Base-by-base conservation (phyloP, 2,888 invertebrate species). In the Tigriopus californicus region DNA sequence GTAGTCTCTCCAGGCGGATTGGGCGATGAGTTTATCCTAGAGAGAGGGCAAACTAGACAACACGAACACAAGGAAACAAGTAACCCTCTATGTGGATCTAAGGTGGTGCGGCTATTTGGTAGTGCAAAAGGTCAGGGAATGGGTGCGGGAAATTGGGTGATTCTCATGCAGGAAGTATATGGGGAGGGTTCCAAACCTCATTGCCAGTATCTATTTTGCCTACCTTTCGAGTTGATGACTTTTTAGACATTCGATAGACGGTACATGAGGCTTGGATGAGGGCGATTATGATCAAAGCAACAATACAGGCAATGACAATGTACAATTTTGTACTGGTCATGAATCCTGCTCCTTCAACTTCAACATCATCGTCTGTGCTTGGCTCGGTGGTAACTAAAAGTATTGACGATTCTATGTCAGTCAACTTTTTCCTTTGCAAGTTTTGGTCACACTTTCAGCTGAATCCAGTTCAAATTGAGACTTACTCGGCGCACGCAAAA, bases 1-100 rank as follows among this genome's bases (percentile, higher is more conserved):
- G 69, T 88, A 89, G 68, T 89, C 89, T 69, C 86, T 86, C 89
- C 90, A 90, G 1, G 86, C 85, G 18, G 84, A 81, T 70, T 80
- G 83, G 22, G 83, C 82, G 65, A 88, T 84, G 53, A 88, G 73
- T 65, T 83, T 84, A 66, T 86, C 86, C 86, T 88, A 76, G 15
- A 15, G 25, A 40, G 20, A 46, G 20, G 3, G 8, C 46, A 46
- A 18, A 46, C 20, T 60, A 33, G 33, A 33, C 33, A 33, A 33
- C 33, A 33, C 33, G 33, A 33, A 33, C 33, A 33, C 33, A 33
- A 33, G 33, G 8, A 33, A 33, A 33, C 33, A 33, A 33, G 8
- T 33, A 33, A 33, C 33, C 33, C 33, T 5, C n/a, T n/a, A n/a
- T 5, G 33, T 33, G 8, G 33, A 33, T 33, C 33, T 33, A 33